A percentile compares a stretch with the other conserved stretches of the same genome.
Evolutionary conservation across 2,113 vertebrate genomes (phyloP).

Genomic region (Peromyscus maniculatus): DNA sequence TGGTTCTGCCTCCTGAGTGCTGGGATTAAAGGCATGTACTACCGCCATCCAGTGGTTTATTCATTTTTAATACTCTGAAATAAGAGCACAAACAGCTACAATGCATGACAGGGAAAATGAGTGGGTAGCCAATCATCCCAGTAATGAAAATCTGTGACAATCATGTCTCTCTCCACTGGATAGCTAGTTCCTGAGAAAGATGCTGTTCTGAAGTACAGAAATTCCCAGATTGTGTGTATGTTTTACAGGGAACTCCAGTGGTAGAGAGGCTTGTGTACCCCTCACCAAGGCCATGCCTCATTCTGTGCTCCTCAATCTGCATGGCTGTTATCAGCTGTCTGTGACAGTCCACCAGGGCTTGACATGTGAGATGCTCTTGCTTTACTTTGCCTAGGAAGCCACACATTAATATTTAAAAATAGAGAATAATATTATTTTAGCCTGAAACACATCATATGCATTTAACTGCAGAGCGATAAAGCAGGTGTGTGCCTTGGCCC

Average conservation of each 20-base stretch:
- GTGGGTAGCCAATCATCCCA: conserved; percentile 71
- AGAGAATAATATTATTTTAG: conserved; percentile 46
- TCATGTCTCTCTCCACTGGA: background rate
- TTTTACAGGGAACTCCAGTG: conserved; percentile 26
- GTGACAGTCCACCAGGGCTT: background rate
- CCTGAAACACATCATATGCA: conserved; percentile 7
- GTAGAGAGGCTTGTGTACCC: background rate
- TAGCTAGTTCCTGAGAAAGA: conserved; percentile 54
- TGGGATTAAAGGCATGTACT: too few relatives aligned
- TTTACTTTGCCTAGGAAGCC: conserved; percentile 54
- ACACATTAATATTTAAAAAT: conserved; percentile 60
- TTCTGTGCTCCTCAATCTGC: background rate
- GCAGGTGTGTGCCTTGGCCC: background rate
- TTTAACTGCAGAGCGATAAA: conserved; percentile 12
- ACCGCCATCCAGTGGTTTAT: background rate
- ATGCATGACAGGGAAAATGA: conserved; percentile 58
- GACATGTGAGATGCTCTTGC: background rate
- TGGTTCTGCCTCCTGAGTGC: too few relatives aligned
- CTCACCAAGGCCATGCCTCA: background rate
- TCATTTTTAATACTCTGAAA: conserved; percentile 54
- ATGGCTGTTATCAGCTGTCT: background rate
- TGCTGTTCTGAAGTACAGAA: conserved; percentile 43
- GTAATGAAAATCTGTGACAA: conserved; percentile 75
- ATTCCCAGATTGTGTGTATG: background rate
- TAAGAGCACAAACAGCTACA: conserved; percentile 66